Percentiles rank a stretch among this genome's conserved stretches.
phyloP scores from a whole-genome alignment of 1,140 invertebrate genomes.

The Drosophila willistoni region DNA sequence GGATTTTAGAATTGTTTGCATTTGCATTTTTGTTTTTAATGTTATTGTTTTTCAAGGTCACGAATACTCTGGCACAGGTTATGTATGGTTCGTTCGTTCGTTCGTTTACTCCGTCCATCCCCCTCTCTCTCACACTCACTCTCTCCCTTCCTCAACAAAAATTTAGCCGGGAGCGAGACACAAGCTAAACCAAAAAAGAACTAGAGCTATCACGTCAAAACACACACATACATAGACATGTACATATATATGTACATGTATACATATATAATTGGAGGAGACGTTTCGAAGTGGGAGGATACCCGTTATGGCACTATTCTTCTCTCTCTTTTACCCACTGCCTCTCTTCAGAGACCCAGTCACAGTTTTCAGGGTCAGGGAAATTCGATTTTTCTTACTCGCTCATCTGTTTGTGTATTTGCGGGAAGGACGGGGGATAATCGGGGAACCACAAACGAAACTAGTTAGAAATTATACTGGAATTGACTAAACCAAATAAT shows the following conservation, averaged over 20 bases:
- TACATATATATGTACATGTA: conserved; percentile 8
- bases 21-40: conserved; percentile 65
- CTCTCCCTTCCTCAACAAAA: conserved; percentile 46
- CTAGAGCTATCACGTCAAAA: conserved; percentile 13
- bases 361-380: conserved; percentile 75
- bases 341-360: conserved; percentile 12
- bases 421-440: conserved; percentile 18
- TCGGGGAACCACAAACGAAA: conserved; percentile 10
- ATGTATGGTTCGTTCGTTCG: neutral
- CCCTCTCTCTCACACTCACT: neutral
- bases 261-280: conserved; percentile 5
- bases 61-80: conserved; percentile 43
- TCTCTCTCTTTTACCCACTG: conserved; percentile 36
- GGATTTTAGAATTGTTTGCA: conserved; percentile 68
- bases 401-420: conserved; percentile 31
- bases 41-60: conserved; percentile 79
- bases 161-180: conserved; percentile 50
- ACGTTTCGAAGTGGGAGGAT: conserved; percentile 50
- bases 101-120: neutral
- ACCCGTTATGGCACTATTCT: conserved; percentile 62
- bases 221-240: conserved; percentile 20
- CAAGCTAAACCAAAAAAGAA: conserved; percentile 32
- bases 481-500: neutral
- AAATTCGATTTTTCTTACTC: conserved; percentile 71
- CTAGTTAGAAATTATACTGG: neutral